Base-by-base conservation (phyloP, 2,113 vertebrate species). In the Chionomys nivalis region DNA sequence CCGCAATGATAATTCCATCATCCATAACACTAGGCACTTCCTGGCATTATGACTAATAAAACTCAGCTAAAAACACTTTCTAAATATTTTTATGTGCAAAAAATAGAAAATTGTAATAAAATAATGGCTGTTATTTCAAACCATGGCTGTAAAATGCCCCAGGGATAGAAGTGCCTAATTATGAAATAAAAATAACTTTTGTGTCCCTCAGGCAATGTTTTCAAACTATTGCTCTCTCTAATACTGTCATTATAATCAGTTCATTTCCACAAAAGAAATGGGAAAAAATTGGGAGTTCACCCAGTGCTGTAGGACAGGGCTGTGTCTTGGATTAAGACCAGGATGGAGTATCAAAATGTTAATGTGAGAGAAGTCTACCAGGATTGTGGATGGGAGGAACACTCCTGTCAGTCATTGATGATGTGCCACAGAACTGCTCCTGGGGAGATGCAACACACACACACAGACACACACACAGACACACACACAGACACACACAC, bases 1-100 rank as follows among this genome's bases (percentile, higher is more conserved):
- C 96, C 98, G 98, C 94, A 94, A 98, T 98, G 97, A 97, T 98
- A 98, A 98, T 98, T 98, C 87, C 86, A 97, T 95, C 83, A 98
- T 96, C 95, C 92, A 97, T 97, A 97, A 97, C 52, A 93, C 94
- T 94, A 97, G 97, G 90, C 86, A 6, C 90, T 96, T 98, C 93
- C 95, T 96, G 97, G 94, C 70, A 95, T 96, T 97, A 93, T 33
- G 65, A 95, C 94, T 87, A 96, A 96, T 97, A 95, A 93, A 94
- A 91, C 90, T 86, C 65, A 97, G 93, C 66, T 75, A 87, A 95
- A 97, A 97, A 93, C 98, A 97, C 94, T 96, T 95, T 97, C 94
- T 96, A 97, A 97, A 97, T 97, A 97, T 96, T 98, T 97, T 98
- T 96, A 97, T 95, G 91, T 94, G 83, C 78, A 97, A 97, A 97